Percentiles rank a stretch among this genome's conserved stretches.
Evolutionary conservation across 2,888 invertebrate species (phyloP).

Genomic region (Graphium colonna): DNA sequence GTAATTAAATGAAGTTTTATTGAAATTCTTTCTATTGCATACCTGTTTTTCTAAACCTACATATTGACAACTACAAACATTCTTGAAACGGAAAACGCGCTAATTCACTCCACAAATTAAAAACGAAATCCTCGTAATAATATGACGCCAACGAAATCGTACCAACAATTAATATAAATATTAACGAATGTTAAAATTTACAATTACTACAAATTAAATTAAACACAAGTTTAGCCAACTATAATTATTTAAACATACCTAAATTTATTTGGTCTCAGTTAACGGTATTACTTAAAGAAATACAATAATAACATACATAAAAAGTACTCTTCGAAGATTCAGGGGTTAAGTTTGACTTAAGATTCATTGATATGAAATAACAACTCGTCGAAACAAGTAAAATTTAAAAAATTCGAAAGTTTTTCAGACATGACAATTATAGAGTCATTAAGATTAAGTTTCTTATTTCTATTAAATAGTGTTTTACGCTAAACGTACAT

Average conservation of each 20-base stretch:
- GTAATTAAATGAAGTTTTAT: conserved; percentile 11
- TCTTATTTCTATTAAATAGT: conserved; percentile 7
- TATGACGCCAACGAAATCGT: conserved; percentile 34
- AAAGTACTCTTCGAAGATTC: conserved; percentile 28
- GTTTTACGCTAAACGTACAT: background rate
- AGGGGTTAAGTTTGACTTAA: conserved; percentile 3
- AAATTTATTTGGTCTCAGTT: conserved; percentile 78
- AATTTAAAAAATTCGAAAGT: background rate
- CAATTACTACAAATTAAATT: conserved; percentile 64
- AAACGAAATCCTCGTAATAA: conserved; percentile 35
- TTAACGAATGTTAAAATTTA: conserved; percentile 71
- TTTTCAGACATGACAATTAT: background rate
- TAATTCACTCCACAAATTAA: conserved; percentile 16
- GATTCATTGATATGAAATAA: background rate
- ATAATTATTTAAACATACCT: conserved; percentile 62
- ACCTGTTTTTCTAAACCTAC: background rate
- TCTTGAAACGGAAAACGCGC: background rate
- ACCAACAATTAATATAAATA: conserved; percentile 53
- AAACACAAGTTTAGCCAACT: conserved; percentile 59
- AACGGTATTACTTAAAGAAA: conserved; percentile 68
- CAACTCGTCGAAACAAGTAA: background rate
- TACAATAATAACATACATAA: conserved; percentile 33
- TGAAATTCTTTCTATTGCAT: background rate
- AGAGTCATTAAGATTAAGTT: conserved; percentile 1
- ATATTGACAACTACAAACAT: background rate